Percentiles rank a stretch among this genome's conserved stretches.
These are phyloP conservation scores for Haliclona indistincta DNA, from an alignment of 37 sponge, comb jelly and placozoan species.

Conservation along the genomic window DNA sequence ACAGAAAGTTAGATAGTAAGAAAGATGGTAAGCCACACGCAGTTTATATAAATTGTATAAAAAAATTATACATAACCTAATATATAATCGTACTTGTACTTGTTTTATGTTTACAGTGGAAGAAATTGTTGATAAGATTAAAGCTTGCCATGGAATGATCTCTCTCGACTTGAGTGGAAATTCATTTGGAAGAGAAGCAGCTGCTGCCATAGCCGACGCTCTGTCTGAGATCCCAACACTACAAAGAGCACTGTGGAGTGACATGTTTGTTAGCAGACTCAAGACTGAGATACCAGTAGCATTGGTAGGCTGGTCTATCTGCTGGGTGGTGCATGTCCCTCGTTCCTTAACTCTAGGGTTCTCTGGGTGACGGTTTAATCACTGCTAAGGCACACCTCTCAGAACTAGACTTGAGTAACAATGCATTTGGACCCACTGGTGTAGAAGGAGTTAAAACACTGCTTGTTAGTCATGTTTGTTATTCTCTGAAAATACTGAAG, in stretches of 20 bases:
- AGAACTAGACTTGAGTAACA: constrained; percentile 96
- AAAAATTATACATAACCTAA: too few species aligned
- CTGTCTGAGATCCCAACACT: constrained; percentile 61
- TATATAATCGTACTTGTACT: neutral
- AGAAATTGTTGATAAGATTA: constrained; percentile 73
- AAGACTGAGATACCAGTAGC: constrained; percentile 89
- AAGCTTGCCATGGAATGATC: constrained; percentile 59
- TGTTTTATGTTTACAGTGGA: constrained; percentile 55
- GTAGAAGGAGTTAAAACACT: constrained; percentile 73
- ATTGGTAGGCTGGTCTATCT: constrained; percentile 46
- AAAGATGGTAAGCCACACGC: constrained; percentile 65
- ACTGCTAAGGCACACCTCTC: constrained; percentile 69
- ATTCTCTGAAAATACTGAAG: constrained; percentile 77
- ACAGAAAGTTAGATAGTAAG: constrained; percentile 49
- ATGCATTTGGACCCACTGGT: constrained; percentile 98
- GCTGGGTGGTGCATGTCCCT: neutral
- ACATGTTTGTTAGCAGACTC: constrained; percentile 97
- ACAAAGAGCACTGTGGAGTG: constrained; percentile 85
- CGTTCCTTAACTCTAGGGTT: constrained; percentile 22
- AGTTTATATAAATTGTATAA: neutral
- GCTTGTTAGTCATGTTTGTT: constrained; percentile 85
- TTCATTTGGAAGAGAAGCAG: constrained; percentile 91
- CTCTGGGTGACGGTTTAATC: constrained; percentile 86
- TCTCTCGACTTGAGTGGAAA: constrained; percentile 89
- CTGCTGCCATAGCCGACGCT: constrained; percentile 80